Conservation (phyloP, 2,888 invertebrate genomes). For the Punctoribates punctum region DNA sequence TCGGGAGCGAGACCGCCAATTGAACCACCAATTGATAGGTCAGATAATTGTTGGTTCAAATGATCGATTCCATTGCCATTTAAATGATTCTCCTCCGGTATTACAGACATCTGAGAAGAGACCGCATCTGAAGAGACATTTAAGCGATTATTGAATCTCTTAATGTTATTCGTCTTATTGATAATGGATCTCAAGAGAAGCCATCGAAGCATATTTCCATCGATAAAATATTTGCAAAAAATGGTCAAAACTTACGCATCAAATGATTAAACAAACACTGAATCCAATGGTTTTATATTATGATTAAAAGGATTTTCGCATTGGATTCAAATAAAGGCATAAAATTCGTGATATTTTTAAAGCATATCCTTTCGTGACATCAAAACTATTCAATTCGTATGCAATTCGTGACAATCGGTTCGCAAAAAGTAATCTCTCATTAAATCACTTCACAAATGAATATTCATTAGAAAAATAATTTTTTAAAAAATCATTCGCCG, state of each 20-base stretch:
- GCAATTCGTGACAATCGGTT: conserved; percentile 11
- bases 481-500: neutral
- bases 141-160: neutral
- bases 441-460: neutral
- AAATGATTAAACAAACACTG: conserved; percentile 10
- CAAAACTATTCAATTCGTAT: neutral
- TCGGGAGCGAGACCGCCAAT: no score
- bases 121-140: neutral
- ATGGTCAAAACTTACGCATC: conserved; percentile 2
- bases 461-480: neutral
- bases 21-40: neutral
- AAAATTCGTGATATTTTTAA: neutral
- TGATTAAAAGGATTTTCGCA: neutral
- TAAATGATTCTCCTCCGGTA: neutral
- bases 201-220: neutral
- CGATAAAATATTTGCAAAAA: neutral
- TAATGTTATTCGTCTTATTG: neutral
- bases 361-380: neutral
- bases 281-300: neutral
- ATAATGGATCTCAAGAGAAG: neutral
- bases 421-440: neutral
- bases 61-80: conserved; percentile 23
- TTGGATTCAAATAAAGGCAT: conserved; percentile 6
- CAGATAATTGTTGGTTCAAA: neutral
- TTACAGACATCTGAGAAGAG: neutral